Evolutionary conservation across 2,113 vertebrate genomes (phyloP).

Genomic region (Verasper variegatus): DNA sequence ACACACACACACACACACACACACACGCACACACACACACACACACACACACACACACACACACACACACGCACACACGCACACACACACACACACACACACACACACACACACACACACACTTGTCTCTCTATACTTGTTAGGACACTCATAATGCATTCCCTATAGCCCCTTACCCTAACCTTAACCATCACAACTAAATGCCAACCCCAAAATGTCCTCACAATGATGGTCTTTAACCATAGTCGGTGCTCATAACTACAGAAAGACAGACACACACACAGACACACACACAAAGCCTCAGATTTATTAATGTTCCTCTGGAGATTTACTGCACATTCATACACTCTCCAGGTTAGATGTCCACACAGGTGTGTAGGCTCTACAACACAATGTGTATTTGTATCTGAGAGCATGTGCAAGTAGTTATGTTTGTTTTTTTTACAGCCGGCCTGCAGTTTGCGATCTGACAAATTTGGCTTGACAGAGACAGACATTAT

Average conservation of each 20-base stretch:
- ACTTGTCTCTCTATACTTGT: too few species aligned
- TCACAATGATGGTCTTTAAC: too few species aligned
- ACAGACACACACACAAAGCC: neutral
- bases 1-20: constrained; percentile 7
- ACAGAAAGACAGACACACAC: constrained; percentile 12
- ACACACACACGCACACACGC: neutral
- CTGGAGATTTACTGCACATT: neutral
- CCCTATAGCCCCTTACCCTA: too few species aligned
- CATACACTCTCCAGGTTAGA: constrained; percentile 17
- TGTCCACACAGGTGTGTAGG: constrained; percentile 13
- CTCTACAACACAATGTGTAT: neutral
- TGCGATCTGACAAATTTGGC: constrained; percentile 54
- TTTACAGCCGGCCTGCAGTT: constrained; percentile 31
- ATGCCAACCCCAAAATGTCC: too few species aligned
- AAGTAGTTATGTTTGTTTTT: constrained; percentile 30
- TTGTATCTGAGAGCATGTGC: constrained; percentile 10
- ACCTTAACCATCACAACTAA: too few species aligned
- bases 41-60: neutral
- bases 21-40: neutral
- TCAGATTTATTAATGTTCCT: constrained; percentile 14
- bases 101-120: neutral
- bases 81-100: neutral
- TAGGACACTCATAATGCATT: too few species aligned
- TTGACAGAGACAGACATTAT: neutral
- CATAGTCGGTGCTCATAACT: too few species aligned